phyloP scores from a whole-genome alignment of 2,113 vertebrate genomes.

The Pluvianellus socialis region DNA sequence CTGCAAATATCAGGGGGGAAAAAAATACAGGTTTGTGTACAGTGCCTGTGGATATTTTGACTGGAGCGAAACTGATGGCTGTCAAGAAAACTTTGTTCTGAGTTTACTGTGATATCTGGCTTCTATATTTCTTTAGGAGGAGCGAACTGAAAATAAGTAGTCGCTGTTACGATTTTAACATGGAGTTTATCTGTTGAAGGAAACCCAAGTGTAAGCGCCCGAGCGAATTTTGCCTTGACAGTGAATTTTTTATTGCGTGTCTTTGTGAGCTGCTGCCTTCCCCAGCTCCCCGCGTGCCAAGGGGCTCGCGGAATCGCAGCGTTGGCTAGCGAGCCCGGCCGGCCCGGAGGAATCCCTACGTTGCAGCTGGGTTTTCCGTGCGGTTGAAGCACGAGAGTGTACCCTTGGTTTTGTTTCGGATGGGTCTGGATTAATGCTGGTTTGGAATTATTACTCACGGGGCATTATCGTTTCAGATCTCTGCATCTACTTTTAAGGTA shows the following conservation, averaged over 20 bases:
- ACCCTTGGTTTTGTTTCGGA: constrained; percentile 32
- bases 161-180: neutral
- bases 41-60: neutral
- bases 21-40: neutral
- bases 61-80: neutral
- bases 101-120: neutral
- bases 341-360: neutral
- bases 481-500: constrained; percentile 70
- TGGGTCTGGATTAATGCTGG: constrained; percentile 56
- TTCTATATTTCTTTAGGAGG: neutral
- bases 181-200: neutral
- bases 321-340: neutral
- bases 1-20: neutral
- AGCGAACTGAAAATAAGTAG: neutral
- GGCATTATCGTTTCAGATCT: constrained; percentile 67
- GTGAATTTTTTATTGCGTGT: no score
- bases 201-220: neutral
- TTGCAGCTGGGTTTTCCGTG: neutral
- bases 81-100: neutral
- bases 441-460: constrained; percentile 45
- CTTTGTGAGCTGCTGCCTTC: neutral
- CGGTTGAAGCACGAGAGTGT: constrained; percentile 1
- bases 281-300: neutral
- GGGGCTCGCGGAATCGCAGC: neutral
- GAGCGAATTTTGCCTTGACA: neutral